Evolutionary conservation across 2,797 vertebrate genomes (phyloP), one percentile per base, ranked within the genome.

Genomic region (Gambusia yucatana): DNA sequence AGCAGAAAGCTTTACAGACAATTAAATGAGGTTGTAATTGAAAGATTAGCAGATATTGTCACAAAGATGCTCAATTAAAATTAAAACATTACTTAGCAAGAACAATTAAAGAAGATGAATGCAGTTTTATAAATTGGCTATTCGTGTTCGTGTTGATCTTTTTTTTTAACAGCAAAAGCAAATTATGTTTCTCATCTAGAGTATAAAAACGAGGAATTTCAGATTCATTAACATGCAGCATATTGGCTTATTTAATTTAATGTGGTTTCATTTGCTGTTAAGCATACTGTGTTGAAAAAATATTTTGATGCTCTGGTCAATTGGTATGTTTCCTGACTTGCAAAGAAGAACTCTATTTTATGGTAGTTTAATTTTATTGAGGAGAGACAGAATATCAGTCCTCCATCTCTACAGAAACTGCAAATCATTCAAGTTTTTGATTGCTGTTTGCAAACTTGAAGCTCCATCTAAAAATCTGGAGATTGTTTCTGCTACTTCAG

Each of bases 1-100:
- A 71, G 22, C 41, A 73, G 72, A 82, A 79, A 63, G 28, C 50
- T 72, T 30, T 61, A 16, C 72, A 44, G 44, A 43, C 33, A 79
- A 46, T 63, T 57, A 73, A 28, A 78, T 76, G 72, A 82, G 33
- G 9, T 61, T 43, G 73, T 74, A 22, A 71, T 65, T 84, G 36
- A 43, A 43, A 43, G 30, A 71, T 72, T 16, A 70, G 22, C 33
- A 77, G 8, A 30, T 77, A 48, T 59, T 41, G 70, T 71, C 25
- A 63, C 69, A 67, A 33, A 70, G 63, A 77, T 70, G 2, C 25
- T 61, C 33, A 69, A 43, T 39, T 59, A 73, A 46, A 72, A 73
- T 28, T 52, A 10, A 69, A 77, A 77, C 17, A 59, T 67, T 65
- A 72, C 41, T 74, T 46, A 47, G 63, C 28, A n/a, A 47, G 61